These are phyloP conservation scores for Pilophorus perplexus DNA, from an alignment of 2,888 invertebrate species.

Conservation along the genomic window DNA sequence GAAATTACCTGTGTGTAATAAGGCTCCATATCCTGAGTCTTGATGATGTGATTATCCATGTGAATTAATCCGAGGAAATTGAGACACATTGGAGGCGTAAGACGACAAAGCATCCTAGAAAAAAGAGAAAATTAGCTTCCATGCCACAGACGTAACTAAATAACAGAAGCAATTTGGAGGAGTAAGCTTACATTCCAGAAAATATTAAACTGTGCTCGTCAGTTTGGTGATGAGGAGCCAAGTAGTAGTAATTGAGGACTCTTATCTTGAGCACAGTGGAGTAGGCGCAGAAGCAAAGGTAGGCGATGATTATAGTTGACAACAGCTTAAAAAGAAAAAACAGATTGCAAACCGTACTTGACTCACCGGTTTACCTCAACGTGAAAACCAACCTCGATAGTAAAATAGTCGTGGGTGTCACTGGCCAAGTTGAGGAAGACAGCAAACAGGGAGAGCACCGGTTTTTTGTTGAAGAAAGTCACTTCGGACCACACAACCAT, in stretches of 20 bases:
- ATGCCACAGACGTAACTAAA: background rate
- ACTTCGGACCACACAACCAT: conserved; percentile 99
- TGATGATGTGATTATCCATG: conserved; percentile 93
- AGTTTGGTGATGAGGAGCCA: conserved; percentile 96
- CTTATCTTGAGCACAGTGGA: conserved; percentile 96
- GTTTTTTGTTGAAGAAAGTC: conserved; percentile 90
- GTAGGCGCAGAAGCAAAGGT: conserved; percentile 96
- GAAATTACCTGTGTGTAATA: conserved; percentile 82
- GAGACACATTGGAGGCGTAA: conserved; percentile 97
- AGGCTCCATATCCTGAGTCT: conserved; percentile 76
- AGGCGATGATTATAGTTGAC: conserved; percentile 87
- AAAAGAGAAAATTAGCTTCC: conserved; percentile 51
- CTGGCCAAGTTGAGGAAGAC: conserved; percentile 81
- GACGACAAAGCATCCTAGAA: conserved; percentile 96
- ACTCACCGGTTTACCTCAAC: too few relatives aligned
- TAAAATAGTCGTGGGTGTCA: conserved; percentile 82
- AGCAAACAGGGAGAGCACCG: conserved; percentile 96
- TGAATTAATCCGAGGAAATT: conserved; percentile 97
- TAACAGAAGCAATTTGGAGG: background rate
- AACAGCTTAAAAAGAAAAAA: conserved; percentile 64
- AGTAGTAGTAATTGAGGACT: conserved; percentile 92
- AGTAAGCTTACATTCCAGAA: conserved; percentile 75
- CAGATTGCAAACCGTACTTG: too few relatives aligned
- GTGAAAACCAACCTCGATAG: conserved; percentile 97
- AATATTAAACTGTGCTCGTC: conserved; percentile 98